phyloP scores from a whole-genome alignment of 2,113 vertebrate genomes.

The Lucifuga dentata region DNA sequence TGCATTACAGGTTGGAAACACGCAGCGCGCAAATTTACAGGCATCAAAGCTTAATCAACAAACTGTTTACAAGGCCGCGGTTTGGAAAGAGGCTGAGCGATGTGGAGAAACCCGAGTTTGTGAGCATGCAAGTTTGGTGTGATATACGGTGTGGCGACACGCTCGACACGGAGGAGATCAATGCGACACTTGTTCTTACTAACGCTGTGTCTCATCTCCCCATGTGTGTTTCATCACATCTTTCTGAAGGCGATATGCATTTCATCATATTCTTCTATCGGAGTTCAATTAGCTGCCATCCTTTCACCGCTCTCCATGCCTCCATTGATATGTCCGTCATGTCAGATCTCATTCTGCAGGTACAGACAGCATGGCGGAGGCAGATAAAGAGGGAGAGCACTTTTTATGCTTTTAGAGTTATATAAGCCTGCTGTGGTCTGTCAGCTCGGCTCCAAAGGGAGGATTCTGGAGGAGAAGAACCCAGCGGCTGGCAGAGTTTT shows the following conservation, averaged over 20 bases:
- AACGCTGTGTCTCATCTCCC: slow-evolving; percentile 51
- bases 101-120: slow-evolving; percentile 53
- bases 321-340: slow-evolving; percentile 68
- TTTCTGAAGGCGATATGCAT: slow-evolving; percentile 46
- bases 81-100: slow-evolving; percentile 51
- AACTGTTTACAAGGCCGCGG: slow-evolving; percentile 65
- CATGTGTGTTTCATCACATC: slow-evolving; percentile 50
- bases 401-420: slow-evolving; percentile 61
- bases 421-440: slow-evolving; percentile 40
- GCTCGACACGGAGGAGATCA: slow-evolving; percentile 39
- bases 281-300: slow-evolving; percentile 60
- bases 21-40: slow-evolving; percentile 64
- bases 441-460: slow-evolving; percentile 40
- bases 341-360: slow-evolving; percentile 51
- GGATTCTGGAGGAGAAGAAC: slow-evolving; percentile 42
- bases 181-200: slow-evolving; percentile 47
- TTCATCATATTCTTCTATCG: slow-evolving; percentile 56
- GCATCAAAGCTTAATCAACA: slow-evolving; percentile 74
- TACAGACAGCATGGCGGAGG: slow-evolving; percentile 35
- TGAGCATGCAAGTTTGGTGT: slow-evolving; percentile 29
- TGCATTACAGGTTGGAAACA: slow-evolving; percentile 76
- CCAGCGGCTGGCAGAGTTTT: slow-evolving; percentile 32
- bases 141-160: background rate
- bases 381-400: slow-evolving; percentile 43
- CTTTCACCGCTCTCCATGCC: slow-evolving; percentile 40